phyloP scores from a whole-genome alignment of 2,888 invertebrate species.

The Microchrysa polita region DNA sequence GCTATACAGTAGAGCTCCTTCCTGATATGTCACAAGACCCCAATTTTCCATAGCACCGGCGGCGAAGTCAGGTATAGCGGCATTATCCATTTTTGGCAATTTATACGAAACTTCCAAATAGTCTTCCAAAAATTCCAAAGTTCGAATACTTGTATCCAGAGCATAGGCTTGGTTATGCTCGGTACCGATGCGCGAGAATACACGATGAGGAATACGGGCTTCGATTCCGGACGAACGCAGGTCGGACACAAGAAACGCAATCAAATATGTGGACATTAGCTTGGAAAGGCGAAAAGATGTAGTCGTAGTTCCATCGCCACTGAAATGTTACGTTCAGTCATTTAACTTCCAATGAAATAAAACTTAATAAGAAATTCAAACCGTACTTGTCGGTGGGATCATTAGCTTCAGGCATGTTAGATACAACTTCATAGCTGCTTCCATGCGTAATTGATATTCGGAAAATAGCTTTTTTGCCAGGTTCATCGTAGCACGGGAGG shows the following conservation, averaged over 20 bases:
- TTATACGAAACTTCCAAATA: constrained; percentile 80
- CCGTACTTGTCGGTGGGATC: background rate
- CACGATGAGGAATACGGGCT: constrained; percentile 56
- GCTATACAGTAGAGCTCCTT: constrained; percentile 59
- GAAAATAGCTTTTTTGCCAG: constrained; percentile 71
- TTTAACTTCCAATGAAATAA: too few species aligned
- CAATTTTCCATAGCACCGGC: constrained; percentile 94
- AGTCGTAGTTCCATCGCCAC: constrained; percentile 19
- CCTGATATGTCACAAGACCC: constrained; percentile 78
- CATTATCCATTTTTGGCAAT: constrained; percentile 86
- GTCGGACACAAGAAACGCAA: constrained; percentile 81
- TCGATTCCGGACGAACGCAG: constrained; percentile 59
- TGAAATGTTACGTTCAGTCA: too few species aligned
- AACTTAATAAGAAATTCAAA: background rate
- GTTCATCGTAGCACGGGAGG: constrained; percentile 80
- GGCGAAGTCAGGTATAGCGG: constrained; percentile 84
- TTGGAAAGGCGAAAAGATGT: constrained; percentile 64
- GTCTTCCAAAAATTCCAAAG: constrained; percentile 74
- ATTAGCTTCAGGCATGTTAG: constrained; percentile 52
- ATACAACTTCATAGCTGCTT: constrained; percentile 54
- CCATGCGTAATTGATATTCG: constrained; percentile 69
- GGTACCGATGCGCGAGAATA: constrained; percentile 59
- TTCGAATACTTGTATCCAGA: constrained; percentile 75
- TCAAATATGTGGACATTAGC: constrained; percentile 80
- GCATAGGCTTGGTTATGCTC: constrained; percentile 71